Evolutionary conservation across 2,888 invertebrate genomes (phyloP).

Genomic region (Euclidia mi): DNA sequence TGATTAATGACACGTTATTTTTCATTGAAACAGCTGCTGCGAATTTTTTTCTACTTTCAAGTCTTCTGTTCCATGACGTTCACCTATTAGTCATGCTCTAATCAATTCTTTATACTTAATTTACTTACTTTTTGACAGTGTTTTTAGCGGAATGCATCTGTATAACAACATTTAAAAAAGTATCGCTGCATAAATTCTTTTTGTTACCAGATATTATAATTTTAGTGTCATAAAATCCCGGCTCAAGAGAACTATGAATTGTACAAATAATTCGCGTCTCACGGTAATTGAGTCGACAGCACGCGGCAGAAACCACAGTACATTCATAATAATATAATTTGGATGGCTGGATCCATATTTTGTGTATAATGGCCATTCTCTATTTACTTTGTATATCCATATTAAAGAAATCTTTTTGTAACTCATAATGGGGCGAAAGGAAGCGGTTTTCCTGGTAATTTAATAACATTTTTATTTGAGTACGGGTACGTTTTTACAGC

Average conservation of each 20-base stretch:
- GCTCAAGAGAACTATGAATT: no score
- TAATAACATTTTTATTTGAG: constrained; percentile 40
- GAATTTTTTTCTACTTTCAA: constrained; percentile 84
- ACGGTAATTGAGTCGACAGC: no score
- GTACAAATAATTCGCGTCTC: no score
- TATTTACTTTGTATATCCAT: background rate
- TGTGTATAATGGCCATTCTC: background rate
- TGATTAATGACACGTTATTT: constrained; percentile 88
- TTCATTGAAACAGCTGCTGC: constrained; percentile 86
- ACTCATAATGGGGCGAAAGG: constrained; percentile 26
- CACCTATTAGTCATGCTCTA: constrained; percentile 84
- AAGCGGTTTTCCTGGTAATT: constrained; percentile 41
- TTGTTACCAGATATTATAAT: no score
- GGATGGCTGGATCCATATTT: background rate
- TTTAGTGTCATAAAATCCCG: no score
- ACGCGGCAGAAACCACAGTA: no score
- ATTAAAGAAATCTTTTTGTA: constrained; percentile 12
- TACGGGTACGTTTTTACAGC: constrained; percentile 31
- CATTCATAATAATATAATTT: background rate
- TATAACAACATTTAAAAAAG: no score
- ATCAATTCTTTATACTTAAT: constrained; percentile 60
- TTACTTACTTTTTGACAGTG: no score
- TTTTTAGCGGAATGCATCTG: no score
- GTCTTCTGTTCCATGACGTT: constrained; percentile 82
- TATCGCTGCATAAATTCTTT: no score